Conservation (phyloP, 2,888 invertebrate species). For the Leucania comma region DNA sequence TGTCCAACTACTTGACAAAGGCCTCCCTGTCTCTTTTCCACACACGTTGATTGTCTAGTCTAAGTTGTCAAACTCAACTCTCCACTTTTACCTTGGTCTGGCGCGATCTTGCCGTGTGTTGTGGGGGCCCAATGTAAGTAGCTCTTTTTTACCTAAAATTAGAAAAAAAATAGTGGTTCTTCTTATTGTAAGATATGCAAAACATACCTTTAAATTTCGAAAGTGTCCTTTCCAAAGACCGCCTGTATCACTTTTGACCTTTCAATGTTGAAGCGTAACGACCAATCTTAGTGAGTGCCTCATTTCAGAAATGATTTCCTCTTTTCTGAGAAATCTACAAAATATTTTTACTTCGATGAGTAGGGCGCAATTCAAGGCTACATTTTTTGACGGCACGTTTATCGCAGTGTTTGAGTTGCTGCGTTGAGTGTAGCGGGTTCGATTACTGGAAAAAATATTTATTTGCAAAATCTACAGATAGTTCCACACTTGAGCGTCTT, state of each 20-base stretch:
- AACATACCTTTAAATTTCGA: slow-evolving; percentile 38
- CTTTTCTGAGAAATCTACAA: slow-evolving; percentile 47
- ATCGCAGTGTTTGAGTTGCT: too few species aligned
- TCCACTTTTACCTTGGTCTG: too few species aligned
- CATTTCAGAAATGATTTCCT: slow-evolving; percentile 64
- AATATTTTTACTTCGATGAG: slow-evolving; percentile 42
- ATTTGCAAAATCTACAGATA: too few species aligned
- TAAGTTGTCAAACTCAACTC: too few species aligned
- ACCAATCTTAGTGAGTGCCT: slow-evolving; percentile 61
- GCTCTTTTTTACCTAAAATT: background rate
- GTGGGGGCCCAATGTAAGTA: too few species aligned
- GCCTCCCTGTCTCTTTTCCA: too few species aligned
- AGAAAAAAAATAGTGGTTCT: background rate
- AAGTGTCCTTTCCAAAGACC: slow-evolving; percentile 50
- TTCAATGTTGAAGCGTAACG: slow-evolving; percentile 43
- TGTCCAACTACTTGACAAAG: too few species aligned
- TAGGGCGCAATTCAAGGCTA: slow-evolving; percentile 13
- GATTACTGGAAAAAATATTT: too few species aligned
- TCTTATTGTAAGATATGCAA: background rate
- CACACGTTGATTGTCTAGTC: too few species aligned
- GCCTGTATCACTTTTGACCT: slow-evolving; percentile 56
- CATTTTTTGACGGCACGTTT: background rate
- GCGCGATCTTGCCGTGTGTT: too few species aligned
- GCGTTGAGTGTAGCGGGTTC: too few species aligned
- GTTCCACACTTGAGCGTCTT: too few species aligned